Conservation (phyloP, 1,140 invertebrate genomes). For the Zaprionus africanus region DNA sequence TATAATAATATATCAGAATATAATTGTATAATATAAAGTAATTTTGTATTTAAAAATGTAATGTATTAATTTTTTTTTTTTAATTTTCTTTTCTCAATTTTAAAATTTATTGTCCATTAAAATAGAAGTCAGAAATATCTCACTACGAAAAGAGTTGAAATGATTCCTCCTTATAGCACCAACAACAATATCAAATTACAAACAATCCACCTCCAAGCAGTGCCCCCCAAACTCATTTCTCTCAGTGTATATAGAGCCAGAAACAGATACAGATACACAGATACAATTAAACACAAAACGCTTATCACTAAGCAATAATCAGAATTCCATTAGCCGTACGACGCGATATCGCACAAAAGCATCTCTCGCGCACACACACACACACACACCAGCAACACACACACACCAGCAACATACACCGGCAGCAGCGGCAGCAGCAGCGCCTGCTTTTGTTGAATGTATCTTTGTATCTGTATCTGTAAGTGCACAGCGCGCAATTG, state of each 20-base stretch:
- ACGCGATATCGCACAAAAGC: conserved; percentile 81
- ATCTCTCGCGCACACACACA: conserved; percentile 72
- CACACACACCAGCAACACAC: conserved; percentile 42
- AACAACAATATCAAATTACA: too few relatives aligned
- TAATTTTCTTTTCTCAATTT: background rate
- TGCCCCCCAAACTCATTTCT: background rate
- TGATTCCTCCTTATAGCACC: background rate
- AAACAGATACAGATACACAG: conserved; percentile 77
- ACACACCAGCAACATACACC: conserved; percentile 9
- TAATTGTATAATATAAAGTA: too few relatives aligned
- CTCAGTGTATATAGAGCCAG: conserved; percentile 27
- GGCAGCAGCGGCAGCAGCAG: conserved; percentile 1
- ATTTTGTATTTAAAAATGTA: too few relatives aligned
- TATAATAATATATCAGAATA: too few relatives aligned
- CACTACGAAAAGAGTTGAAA: background rate
- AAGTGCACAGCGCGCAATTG: conserved; percentile 54
- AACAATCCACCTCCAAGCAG: too few relatives aligned
- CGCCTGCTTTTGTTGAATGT: conserved; percentile 54
- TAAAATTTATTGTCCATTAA: too few relatives aligned
- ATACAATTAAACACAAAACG: conserved; percentile 84
- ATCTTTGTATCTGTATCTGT: conserved; percentile 68
- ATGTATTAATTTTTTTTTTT: background rate
- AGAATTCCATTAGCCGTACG: conserved; percentile 84
- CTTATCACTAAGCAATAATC: conserved; percentile 84
- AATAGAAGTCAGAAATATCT: too few relatives aligned